These are phyloP conservation scores for Lottia gigantea DNA, from an alignment of 2,888 invertebrate species.

Conservation along the genomic window DNA sequence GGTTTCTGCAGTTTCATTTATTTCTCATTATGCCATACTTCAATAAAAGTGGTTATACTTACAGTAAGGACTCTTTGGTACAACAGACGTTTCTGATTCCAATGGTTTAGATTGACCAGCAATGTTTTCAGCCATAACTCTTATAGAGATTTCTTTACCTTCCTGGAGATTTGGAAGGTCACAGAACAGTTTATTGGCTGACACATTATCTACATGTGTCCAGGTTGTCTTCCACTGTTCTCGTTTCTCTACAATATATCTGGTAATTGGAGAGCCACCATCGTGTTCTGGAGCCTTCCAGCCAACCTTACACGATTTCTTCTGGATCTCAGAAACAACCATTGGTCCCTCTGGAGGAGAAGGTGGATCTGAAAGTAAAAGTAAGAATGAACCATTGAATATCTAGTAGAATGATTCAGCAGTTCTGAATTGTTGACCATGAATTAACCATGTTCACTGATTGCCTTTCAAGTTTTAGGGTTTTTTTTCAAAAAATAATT, in stretches of 20 bases:
- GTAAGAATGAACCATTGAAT: no score
- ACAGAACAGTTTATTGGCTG: conserved; percentile 40
- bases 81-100: conserved; percentile 47
- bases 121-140: conserved; percentile 86
- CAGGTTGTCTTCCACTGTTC: conserved; percentile 69
- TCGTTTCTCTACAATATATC: conserved; percentile 83
- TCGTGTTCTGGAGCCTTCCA: conserved; percentile 71
- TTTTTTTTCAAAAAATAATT: no score
- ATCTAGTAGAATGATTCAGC: no score
- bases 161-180: conserved; percentile 75
- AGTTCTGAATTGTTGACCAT: no score
- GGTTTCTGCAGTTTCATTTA: no score
- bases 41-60: conserved; percentile 29
- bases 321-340: conserved; percentile 47
- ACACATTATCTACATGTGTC: conserved; percentile 45
- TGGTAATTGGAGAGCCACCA: conserved; percentile 83
- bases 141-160: conserved; percentile 85
- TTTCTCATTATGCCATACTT: no score
- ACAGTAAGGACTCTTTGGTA: conserved; percentile 61
- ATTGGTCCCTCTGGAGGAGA: conserved; percentile 56
- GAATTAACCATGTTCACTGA: no score
- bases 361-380: conserved; percentile 42
- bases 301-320: conserved; percentile 41
- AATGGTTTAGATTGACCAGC: conserved; percentile 83
- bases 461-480: no score